Percentiles rank a stretch among this genome's conserved stretches.
Evolutionary conservation across 1,140 invertebrate species (phyloP).

Genomic region (Panagrolaimus sp.): DNA sequence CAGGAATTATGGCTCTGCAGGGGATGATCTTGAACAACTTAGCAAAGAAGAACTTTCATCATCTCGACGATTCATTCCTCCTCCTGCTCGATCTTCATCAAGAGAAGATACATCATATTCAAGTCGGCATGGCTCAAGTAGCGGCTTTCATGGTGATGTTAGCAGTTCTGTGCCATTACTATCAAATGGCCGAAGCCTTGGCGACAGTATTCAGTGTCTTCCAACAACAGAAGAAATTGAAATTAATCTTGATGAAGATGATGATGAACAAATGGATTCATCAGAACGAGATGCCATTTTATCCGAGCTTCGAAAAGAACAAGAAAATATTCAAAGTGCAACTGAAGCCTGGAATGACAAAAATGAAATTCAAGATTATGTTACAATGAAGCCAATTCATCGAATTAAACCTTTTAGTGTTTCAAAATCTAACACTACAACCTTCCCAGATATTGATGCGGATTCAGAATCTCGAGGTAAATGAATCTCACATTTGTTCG

Average conservation of each 20-base stretch:
- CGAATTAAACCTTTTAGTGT: constrained; percentile 8
- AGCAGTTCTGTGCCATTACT: not conserved
- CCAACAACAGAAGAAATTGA: constrained; percentile 4
- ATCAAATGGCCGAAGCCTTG: not conserved
- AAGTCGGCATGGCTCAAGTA: not conserved
- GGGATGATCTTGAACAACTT: not conserved
- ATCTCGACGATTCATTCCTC: not conserved
- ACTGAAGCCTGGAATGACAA: constrained; percentile 1
- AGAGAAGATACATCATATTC: not conserved
- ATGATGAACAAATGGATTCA: not conserved
- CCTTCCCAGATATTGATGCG: constrained; percentile 4
- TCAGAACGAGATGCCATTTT: not conserved
- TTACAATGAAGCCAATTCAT: constrained; percentile 41
- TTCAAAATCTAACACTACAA: not conserved
- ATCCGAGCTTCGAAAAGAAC: not conserved
- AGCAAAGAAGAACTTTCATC: not conserved
- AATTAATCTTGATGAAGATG: not conserved
- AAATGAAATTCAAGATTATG: constrained; percentile 28
- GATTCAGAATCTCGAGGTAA: not conserved
- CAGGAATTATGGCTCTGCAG: not conserved
- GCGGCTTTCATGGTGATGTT: not conserved
- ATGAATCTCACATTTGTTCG: too few relatives aligned
- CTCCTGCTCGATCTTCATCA: not conserved
- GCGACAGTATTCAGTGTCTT: constrained; percentile 19
- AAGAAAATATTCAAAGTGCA: not conserved